Conservation (phyloP, 2,113 vertebrate species). For the Centrocercus urophasianus region DNA sequence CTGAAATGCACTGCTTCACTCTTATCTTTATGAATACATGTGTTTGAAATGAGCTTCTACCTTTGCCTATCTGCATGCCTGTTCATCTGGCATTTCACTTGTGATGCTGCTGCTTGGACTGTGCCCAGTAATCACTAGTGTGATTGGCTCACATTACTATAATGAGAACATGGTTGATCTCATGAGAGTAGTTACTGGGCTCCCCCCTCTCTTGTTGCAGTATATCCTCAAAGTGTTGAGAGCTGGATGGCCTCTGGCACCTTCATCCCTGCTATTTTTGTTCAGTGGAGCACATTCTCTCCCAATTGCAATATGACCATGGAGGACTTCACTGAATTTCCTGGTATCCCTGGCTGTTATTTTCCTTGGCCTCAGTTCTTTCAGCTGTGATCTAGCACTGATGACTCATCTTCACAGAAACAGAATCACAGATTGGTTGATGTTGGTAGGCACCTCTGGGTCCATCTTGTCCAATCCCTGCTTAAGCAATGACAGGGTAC, state of each 20-base stretch:
- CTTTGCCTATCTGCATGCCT: background rate
- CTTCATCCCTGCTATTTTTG: background rate
- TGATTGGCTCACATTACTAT: background rate
- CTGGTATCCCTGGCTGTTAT: fast-evolving
- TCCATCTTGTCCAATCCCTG: background rate
- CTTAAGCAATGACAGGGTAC: background rate
- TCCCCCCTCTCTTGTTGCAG: background rate
- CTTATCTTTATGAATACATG: background rate
- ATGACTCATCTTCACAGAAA: background rate
- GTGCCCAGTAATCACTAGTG: background rate
- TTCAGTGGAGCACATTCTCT: fast-evolving
- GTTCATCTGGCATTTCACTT: background rate
- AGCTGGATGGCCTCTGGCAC: fast-evolving
- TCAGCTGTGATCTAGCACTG: background rate
- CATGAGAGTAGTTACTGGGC: background rate
- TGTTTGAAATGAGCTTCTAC: background rate
- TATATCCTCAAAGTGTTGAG: background rate
- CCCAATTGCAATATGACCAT: fast-evolving
- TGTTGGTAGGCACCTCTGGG: background rate
- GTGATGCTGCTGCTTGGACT: background rate
- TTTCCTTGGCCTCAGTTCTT: background rate
- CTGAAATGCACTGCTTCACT: background rate
- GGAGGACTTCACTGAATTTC: background rate
- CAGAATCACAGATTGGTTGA: background rate
- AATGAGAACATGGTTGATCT: background rate